phyloP scores from a whole-genome alignment of 2,113 vertebrate species.

The Glaucomys volans region DNA sequence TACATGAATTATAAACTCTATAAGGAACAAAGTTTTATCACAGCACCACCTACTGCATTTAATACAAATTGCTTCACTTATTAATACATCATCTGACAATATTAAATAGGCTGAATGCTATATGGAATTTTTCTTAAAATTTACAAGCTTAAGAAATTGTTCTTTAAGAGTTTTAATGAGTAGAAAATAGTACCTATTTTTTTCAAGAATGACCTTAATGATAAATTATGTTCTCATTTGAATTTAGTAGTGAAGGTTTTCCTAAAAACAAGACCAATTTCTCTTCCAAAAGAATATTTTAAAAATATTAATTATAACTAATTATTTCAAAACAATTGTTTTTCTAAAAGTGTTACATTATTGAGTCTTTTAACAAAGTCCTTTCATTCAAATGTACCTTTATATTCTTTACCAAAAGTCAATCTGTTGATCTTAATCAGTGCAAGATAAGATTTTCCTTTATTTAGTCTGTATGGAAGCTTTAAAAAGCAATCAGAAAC shows the following conservation, averaged over 20 bases:
- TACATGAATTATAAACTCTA: not conserved
- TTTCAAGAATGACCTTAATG: not conserved
- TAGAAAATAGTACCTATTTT: not conserved
- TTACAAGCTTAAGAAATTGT: not conserved
- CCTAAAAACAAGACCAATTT: constrained; percentile 10
- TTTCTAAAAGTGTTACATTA: not conserved
- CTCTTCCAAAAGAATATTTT: not conserved
- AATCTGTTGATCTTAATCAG: not conserved
- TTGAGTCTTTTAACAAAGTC: not conserved
- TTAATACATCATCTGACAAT: not conserved
- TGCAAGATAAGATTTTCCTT: not conserved
- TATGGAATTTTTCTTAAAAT: not conserved
- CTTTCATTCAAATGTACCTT: not conserved
- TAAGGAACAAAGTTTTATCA: constrained; percentile 41
- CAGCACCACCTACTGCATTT: constrained; percentile 80
- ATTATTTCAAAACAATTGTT: not conserved
- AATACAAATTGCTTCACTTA: constrained; percentile 6
- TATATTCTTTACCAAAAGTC: not conserved
- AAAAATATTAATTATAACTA: not conserved
- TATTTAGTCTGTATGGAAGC: not conserved
- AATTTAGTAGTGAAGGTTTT: constrained; percentile 50
- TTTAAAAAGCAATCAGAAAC: not conserved
- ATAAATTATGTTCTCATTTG: constrained; percentile 45
- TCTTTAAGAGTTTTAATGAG: not conserved
- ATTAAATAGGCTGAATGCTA: not conserved